phyloP scores from a whole-genome alignment of 2,113 vertebrate genomes.

The Myodes glareolus region DNA sequence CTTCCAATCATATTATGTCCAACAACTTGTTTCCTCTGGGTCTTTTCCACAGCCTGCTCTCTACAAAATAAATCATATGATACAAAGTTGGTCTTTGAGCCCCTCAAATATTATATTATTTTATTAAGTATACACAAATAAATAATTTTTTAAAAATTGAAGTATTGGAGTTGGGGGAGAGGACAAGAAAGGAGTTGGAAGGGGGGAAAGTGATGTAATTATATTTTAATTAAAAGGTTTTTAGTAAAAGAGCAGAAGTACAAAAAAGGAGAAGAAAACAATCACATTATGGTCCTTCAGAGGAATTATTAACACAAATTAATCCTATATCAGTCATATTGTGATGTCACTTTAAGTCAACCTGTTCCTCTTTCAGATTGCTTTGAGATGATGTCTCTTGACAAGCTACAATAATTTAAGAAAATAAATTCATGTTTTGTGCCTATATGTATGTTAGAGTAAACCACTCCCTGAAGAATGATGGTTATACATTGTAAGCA shows the following conservation, averaged over 20 bases:
- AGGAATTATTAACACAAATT: slow-evolving; percentile 1
- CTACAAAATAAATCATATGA: not conserved
- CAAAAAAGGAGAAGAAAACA: not conserved
- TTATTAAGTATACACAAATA: slow-evolving; percentile 23
- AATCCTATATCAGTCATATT: not conserved
- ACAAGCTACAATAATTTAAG: slow-evolving; percentile 34
- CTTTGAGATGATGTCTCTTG: not conserved
- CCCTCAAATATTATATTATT: not conserved
- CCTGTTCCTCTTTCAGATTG: not conserved
- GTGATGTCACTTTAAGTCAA: slow-evolving; percentile 14
- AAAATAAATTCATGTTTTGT: slow-evolving; percentile 14
- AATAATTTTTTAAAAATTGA: not conserved
- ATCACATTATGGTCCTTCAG: not conserved
- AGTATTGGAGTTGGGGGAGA: not conserved
- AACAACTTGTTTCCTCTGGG: not conserved
- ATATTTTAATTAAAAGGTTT: not conserved
- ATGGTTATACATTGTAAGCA: not conserved
- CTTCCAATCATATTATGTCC: not conserved
- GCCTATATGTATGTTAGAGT: not conserved
- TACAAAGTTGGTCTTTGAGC: not conserved
- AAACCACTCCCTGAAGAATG: not conserved
- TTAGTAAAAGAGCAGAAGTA: not conserved
- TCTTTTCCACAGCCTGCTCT: not conserved
- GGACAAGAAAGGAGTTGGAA: not conserved
- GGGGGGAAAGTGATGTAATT: not conserved